Percentiles rank a stretch among this genome's conserved stretches.
These are phyloP conservation scores for Trididemnum clinides DNA, from an alignment of 23 tunicate species.

Conservation along the genomic window DNA sequence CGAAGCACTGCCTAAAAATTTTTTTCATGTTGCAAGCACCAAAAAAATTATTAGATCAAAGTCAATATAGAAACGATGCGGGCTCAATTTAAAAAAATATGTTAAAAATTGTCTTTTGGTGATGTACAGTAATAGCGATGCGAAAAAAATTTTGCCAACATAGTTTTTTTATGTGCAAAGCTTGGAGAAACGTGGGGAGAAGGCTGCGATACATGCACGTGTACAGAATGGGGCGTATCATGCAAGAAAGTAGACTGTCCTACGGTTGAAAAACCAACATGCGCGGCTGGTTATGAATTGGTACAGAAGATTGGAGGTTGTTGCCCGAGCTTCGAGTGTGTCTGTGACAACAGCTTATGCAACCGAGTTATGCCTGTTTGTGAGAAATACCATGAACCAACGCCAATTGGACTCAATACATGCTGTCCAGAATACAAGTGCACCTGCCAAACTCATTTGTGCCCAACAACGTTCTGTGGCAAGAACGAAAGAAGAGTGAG, in stretches of 20 bases:
- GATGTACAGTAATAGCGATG: no score
- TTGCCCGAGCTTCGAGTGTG: slow-evolving; percentile 85
- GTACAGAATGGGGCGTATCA: slow-evolving; percentile 59
- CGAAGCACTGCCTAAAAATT: no score
- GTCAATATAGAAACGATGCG: no score
- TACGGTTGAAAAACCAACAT: slow-evolving; percentile 44
- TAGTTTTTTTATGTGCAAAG: no score
- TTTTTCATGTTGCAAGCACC: no score
- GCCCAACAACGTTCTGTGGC: slow-evolving; percentile 74
- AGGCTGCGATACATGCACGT: slow-evolving; percentile 71
- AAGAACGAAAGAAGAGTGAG: slow-evolving; percentile 66
- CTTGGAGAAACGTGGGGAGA: slow-evolving; percentile 81
- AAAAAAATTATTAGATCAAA: no score
- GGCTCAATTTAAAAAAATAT: no score
- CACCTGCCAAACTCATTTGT: slow-evolving; percentile 58
- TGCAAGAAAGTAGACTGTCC: slow-evolving; percentile 75
- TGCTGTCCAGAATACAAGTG: slow-evolving; percentile 93
- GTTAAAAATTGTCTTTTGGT: no score
- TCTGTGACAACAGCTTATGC: slow-evolving; percentile 68
- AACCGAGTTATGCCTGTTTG: slow-evolving; percentile 57
- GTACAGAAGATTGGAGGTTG: slow-evolving; percentile 90
- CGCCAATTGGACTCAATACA: slow-evolving; percentile 25
- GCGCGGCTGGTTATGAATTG: slow-evolving; percentile 72
- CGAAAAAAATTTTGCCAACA: no score
- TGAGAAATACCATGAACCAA: slow-evolving; percentile 52